Evolutionary conservation across 1,140 invertebrate genomes (phyloP), one percentile per base, ranked within the genome.

Genomic region (Drepana arcuata): DNA sequence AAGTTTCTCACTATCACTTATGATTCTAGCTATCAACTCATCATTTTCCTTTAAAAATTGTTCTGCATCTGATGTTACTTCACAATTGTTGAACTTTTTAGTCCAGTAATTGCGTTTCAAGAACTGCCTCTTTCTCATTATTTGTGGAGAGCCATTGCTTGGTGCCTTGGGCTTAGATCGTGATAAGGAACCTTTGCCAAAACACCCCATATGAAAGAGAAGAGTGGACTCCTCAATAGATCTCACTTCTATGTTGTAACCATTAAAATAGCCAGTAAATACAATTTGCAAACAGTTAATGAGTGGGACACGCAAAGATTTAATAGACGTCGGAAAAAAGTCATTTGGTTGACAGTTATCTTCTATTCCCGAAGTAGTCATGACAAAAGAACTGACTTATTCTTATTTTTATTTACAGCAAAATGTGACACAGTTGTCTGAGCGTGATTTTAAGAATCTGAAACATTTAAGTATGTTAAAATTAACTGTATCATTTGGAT

Each of bases 131-230:
- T 84, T 81, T 35, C 82, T 65, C 38, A 89, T 65, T 39, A 88
- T 65, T 16, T 71, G 66, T 13, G 84, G 84, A 23, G 71, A 72
- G 25, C 40, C 38, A 44, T 67, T 44, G 47, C 39, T 68, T 43
- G 80, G 77, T 7, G 83, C 82, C 14, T 67, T 67, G 16, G 90
- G 90, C 48, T 82, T 84, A 18, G 87, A 86, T 24, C 87, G 81
- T 0, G 89, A 91, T 7, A 85, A 60, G 16, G 86, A 88, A 16
- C 90, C 90, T 84, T 92, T 92, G 1, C 92, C 91, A 82, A 91
- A 93, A 68, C 84, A 90, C 6, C 91, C 91, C 86, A 89, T 91
- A 16, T 88, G 87, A 73, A 90, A 85, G 3, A 93, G 49, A 2
- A 81, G 71, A 52, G 75, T 70, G 56, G 91, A 88, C 55, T 89